phyloP scores from a whole-genome alignment of 1,140 invertebrate genomes.

The Daktulosphaira vitifoliae region DNA sequence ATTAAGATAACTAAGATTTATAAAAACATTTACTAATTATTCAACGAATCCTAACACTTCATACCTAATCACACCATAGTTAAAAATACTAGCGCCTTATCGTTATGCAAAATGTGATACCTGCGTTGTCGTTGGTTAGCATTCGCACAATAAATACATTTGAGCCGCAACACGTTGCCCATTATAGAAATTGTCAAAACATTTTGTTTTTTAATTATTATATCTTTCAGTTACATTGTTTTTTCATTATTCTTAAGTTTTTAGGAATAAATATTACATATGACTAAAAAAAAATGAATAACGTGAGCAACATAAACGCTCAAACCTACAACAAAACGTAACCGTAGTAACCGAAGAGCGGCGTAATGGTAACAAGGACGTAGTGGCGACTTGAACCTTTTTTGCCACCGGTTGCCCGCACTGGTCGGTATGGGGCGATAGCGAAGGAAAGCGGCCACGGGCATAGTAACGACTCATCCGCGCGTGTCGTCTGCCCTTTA shows the following conservation, averaged over 20 bases:
- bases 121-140: constrained; percentile 23
- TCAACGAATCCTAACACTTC: too few relatives aligned
- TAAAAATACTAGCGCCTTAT: constrained; percentile 15
- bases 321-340: constrained; percentile 30
- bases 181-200: constrained; percentile 15
- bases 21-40: too few relatives aligned
- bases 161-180: constrained; percentile 25
- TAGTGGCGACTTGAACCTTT: neutral
- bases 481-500: constrained; percentile 15
- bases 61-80: too few relatives aligned
- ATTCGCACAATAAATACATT: constrained; percentile 18
- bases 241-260: too few relatives aligned
- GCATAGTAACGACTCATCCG: neutral
- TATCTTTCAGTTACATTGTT: neutral
- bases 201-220: neutral
- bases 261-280: too few relatives aligned
- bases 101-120: constrained; percentile 23
- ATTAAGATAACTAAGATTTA: too few relatives aligned
- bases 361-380: neutral
- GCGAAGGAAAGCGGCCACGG: neutral
- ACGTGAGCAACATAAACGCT: neutral
- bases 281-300: too few relatives aligned
- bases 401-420: neutral
- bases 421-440: neutral
- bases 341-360: neutral